phyloP scores from a whole-genome alignment of 1,140 invertebrate species.

The Saccostrea glomerata region DNA sequence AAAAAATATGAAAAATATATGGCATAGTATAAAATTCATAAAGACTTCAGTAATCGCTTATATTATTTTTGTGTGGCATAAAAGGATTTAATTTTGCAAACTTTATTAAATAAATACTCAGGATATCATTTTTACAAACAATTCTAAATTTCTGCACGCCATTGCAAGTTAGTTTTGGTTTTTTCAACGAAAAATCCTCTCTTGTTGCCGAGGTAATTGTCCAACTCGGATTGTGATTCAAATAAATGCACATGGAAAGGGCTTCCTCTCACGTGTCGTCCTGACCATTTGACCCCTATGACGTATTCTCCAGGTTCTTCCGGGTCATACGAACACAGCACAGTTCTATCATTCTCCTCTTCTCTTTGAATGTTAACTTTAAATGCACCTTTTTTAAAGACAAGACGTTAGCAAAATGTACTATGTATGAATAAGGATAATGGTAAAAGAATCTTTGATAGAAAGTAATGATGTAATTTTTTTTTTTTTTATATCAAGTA shows the following conservation, averaged over 20 bases:
- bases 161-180: conserved; percentile 20
- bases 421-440: no score
- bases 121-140: background rate
- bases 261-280: conserved; percentile 92
- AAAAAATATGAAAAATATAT: no score
- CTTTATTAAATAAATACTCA: no score
- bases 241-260: conserved; percentile 99
- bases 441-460: no score
- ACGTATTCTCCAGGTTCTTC: conserved; percentile 98
- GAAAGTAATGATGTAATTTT: no score
- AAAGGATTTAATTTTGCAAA: no score
- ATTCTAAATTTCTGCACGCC: conserved; percentile 30
- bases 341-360: conserved; percentile 97
- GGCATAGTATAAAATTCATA: no score
- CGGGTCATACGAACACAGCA: conserved; percentile 97
- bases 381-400: conserved; percentile 87
- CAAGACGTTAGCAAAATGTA: no score
- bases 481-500: no score
- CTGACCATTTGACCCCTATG: conserved; percentile 98
- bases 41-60: no score
- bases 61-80: no score
- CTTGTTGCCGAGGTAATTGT: conserved; percentile 47
- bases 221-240: conserved; percentile 97
- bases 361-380: conserved; percentile 99
- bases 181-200: conserved; percentile 33